Conservation (phyloP, 2,113 vertebrate genomes). For the Shinisaurus crocodilurus region DNA sequence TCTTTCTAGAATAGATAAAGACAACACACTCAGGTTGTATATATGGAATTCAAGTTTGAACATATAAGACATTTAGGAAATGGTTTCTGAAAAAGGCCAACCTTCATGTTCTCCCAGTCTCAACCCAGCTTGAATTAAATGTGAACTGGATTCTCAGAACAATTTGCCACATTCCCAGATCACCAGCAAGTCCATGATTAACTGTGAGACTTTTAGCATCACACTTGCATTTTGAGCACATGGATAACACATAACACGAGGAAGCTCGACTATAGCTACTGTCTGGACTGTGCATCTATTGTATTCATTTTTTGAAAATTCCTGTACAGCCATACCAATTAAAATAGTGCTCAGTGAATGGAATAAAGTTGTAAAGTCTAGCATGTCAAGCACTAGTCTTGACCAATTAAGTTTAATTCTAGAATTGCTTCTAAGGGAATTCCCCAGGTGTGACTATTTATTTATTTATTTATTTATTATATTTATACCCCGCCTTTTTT, state of each 20-base stretch:
- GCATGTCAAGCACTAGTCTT: background rate
- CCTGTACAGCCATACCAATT: background rate
- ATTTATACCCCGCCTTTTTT: too few relatives aligned
- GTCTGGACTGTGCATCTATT: background rate
- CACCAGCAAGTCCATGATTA: background rate
- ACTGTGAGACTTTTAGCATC: background rate
- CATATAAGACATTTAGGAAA: background rate
- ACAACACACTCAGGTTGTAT: background rate
- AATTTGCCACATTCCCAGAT: background rate
- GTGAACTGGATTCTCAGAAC: background rate
- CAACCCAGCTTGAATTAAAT: background rate
- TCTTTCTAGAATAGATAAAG: background rate
- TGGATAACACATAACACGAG: background rate
- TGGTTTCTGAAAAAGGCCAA: background rate
- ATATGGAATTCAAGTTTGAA: background rate
- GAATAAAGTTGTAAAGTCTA: background rate
- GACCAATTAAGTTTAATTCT: background rate
- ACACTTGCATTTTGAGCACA: background rate
- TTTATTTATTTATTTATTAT: too few relatives aligned
- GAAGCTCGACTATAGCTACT: background rate
- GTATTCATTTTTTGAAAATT: background rate
- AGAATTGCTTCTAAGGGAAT: conserved; percentile 11
- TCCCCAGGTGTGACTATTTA: background rate
- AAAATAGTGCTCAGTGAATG: background rate
- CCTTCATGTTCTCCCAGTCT: background rate